A percentile compares a stretch with the other conserved stretches of the same genome.
Evolutionary conservation across 2,888 invertebrate genomes (phyloP).

Genomic region (Sceliomorpha sp.): DNA sequence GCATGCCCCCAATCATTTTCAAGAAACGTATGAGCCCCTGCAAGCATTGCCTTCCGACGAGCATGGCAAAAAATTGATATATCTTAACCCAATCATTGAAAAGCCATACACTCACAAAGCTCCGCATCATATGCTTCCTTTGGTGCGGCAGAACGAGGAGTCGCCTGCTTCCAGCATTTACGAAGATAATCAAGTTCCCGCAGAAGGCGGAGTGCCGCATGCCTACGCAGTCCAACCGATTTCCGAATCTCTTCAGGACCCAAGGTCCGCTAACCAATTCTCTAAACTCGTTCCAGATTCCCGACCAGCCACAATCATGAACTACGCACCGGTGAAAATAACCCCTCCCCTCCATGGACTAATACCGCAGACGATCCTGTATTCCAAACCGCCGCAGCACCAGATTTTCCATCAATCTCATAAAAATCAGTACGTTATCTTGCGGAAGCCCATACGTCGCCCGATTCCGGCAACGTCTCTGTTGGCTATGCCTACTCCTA

Average conservation of each 20-base stretch:
- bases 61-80: conserved; percentile 37
- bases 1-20: conserved; percentile 54
- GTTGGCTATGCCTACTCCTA: conserved; percentile 47
- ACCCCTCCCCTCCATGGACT: conserved; percentile 60
- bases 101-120: conserved; percentile 36
- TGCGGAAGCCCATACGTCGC: conserved; percentile 65
- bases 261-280: conserved; percentile 68
- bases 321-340: conserved; percentile 67
- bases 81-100: conserved; percentile 36
- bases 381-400: conserved; percentile 63
- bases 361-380: conserved; percentile 62
- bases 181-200: conserved; percentile 28
- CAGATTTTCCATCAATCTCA: conserved; percentile 53
- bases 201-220: conserved; percentile 36
- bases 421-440: conserved; percentile 67
- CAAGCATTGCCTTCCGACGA: conserved; percentile 56
- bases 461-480: conserved; percentile 57
- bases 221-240: conserved; percentile 53
- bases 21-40: conserved; percentile 65
- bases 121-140: conserved; percentile 11
- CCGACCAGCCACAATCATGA: conserved; percentile 66
- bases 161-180: conserved; percentile 29
- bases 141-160: conserved; percentile 36
- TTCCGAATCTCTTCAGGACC: conserved; percentile 61
- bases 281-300: conserved; percentile 78